phyloP scores from a whole-genome alignment of 2,888 invertebrate species.

The Chrysolina haemoptera region DNA sequence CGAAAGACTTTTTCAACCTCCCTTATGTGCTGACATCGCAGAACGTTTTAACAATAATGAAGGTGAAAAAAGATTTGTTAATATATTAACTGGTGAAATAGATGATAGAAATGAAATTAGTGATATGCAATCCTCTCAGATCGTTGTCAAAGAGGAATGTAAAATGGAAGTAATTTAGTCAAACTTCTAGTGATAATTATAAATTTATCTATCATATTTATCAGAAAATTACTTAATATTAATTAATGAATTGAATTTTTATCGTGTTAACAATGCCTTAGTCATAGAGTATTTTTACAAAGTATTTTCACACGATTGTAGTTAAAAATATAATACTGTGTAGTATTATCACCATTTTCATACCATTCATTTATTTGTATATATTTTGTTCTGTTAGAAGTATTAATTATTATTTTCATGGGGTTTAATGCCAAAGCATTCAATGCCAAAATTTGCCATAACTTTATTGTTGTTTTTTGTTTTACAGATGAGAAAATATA shows the following conservation, averaged over 20 bases:
- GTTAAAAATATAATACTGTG: conserved; percentile 53
- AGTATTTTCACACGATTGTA: conserved; percentile 68
- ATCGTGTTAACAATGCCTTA: conserved; percentile 63
- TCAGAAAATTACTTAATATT: conserved; percentile 56
- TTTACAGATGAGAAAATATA: conserved; percentile 63
- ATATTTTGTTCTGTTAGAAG: conserved; percentile 57
- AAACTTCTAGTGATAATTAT: conserved; percentile 65
- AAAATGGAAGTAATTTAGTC: conserved; percentile 63
- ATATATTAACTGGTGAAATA: conserved; percentile 68
- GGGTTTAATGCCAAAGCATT: conserved; percentile 71
- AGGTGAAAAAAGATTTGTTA: conserved; percentile 67
- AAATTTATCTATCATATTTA: conserved; percentile 53
- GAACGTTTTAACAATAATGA: conserved; percentile 66
- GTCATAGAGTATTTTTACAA: conserved; percentile 69
- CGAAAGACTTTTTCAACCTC: conserved; percentile 57
- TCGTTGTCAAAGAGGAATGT: conserved; percentile 43
- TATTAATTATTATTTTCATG: conserved; percentile 60
- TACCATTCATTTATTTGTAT: conserved; percentile 58
- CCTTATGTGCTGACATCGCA: conserved; percentile 55
- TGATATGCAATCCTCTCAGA: conserved; percentile 48
- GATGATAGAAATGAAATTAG: conserved; percentile 59
- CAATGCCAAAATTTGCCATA: conserved; percentile 71
- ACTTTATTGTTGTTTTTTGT: conserved; percentile 67
- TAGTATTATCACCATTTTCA: conserved; percentile 59
- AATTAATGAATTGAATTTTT: conserved; percentile 55